Evolutionary conservation across 2,113 vertebrate species (phyloP).

Genomic region (Lichenostomus cassidix): DNA sequence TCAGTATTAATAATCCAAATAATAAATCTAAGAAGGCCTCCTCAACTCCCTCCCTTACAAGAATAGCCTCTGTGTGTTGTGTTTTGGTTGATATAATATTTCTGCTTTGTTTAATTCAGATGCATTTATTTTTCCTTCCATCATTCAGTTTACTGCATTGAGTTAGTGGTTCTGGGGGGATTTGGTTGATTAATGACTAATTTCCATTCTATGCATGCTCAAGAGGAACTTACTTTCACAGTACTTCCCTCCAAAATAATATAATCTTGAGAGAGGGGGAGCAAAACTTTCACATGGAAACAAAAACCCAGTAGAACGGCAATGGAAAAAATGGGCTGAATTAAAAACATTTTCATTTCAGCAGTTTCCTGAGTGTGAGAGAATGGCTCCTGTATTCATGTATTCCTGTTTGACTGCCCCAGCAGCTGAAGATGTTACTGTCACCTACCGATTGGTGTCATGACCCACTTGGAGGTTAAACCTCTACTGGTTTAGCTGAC

Average conservation of each 20-base stretch:
- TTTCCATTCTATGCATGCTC: conserved; percentile 45
- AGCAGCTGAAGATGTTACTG: background rate
- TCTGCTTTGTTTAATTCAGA: conserved; percentile 46
- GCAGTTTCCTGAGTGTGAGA: background rate
- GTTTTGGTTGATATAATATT: conserved; percentile 18
- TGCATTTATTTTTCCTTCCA: conserved; percentile 54
- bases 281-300: background rate
- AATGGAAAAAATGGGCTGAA: background rate
- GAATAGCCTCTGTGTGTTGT: background rate
- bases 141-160: conserved; percentile 59
- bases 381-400: background rate
- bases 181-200: conserved; percentile 63
- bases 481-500: background rate
- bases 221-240: background rate
- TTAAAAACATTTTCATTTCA: background rate
- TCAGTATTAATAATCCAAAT: conserved; percentile 74
- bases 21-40: conserved; percentile 51
- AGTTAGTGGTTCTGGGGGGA: conserved; percentile 33
- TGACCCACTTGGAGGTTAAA: background rate
- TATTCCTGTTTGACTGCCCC: background rate
- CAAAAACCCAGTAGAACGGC: background rate
- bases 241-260: conserved; percentile 27
- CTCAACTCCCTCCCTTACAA: background rate
- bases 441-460: rapidly evolving
- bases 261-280: background rate